A percentile compares a stretch with the other conserved stretches of the same genome.
These are phyloP conservation scores for Pleuronectes platessa DNA, from an alignment of 2,113 vertebrate genomes.

Conservation along the genomic window DNA sequence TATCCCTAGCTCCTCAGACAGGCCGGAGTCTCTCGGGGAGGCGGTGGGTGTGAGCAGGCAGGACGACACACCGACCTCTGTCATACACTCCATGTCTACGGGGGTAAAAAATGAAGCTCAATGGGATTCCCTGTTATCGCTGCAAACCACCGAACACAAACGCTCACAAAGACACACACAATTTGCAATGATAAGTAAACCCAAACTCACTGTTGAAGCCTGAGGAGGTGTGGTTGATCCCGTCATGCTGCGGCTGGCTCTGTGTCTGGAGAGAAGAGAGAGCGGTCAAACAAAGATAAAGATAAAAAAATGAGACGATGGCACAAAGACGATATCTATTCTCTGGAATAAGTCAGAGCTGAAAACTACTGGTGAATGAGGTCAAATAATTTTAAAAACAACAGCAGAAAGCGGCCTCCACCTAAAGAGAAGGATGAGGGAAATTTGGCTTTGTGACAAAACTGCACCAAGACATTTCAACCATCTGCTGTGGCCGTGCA, in stretches of 20 bases:
- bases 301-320: neutral
- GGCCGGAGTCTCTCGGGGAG: slow-evolving; percentile 73
- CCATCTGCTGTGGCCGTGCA: slow-evolving; percentile 25
- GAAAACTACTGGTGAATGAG: neutral
- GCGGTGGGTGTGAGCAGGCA: slow-evolving; percentile 84
- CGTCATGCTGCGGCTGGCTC: slow-evolving; percentile 46
- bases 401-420: neutral
- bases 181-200: slow-evolving; percentile 1
- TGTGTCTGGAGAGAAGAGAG: slow-evolving; percentile 23
- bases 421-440: slow-evolving; percentile 23
- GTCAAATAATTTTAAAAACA: neutral
- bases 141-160: neutral
- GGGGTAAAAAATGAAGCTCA: slow-evolving; percentile 8
- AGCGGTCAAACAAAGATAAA: slow-evolving; percentile 12
- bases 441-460: slow-evolving; percentile 15
- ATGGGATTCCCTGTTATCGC: neutral
- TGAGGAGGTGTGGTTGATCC: slow-evolving; percentile 44
- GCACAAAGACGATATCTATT: neutral
- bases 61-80: slow-evolving; percentile 78
- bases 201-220: slow-evolving; percentile 72
- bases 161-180: neutral
- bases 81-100: slow-evolving; percentile 65
- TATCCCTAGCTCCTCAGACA: slow-evolving; percentile 74
- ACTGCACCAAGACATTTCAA: slow-evolving; percentile 9
- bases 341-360: neutral